Base-by-base conservation (phyloP, 2,888 invertebrate species). In the Saturnia pavonia region DNA sequence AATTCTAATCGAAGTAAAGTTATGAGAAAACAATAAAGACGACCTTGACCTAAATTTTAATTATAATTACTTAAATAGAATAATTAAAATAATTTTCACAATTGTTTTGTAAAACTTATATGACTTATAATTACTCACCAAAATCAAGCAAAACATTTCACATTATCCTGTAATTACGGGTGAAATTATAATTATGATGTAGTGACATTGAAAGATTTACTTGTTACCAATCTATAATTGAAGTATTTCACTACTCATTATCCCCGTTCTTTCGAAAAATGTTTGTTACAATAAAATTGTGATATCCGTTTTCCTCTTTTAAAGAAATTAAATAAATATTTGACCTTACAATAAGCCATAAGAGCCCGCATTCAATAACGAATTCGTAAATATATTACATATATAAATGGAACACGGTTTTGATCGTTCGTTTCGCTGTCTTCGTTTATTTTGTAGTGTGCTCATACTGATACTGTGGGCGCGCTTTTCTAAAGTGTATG, bases 401-500 rank as follows among this genome's bases (percentile, higher is more conserved):
- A 27, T 25, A 6, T 63, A 34, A 63, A 14, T 34, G 60, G 16
- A 22, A 34, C 22, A 34, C 14, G 63, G 34, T 63, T 34, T 27
- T 16, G 16, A 34, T 22, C 7, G 81, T 82, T 82, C 80, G 80
- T 76, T 77, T 77, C 74, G 76, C 76, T 74, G 73, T 76, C 74
- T 76, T 74, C 74, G 74, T 72, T 74, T 74, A 73, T 69, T 73
- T 12, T 45, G 45, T 45, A 72, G 68, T 72, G 73, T 68, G 73
- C 40, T 40, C 72, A 73, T 74, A 73, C 72, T 74, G 76, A 69
- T 75, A 75, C 76, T 76, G 75, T 74, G 75, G 75, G 76, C 73
- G 77, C 74, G 73, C 79, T 82, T 80, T 83, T 82, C 78, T 81
- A 72, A 77, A 81, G 78, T 80, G 77, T 81, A 87, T 79, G 83